Evolutionary conservation across 2,888 invertebrate genomes (phyloP).

Genomic region (Embidobia sp.): DNA sequence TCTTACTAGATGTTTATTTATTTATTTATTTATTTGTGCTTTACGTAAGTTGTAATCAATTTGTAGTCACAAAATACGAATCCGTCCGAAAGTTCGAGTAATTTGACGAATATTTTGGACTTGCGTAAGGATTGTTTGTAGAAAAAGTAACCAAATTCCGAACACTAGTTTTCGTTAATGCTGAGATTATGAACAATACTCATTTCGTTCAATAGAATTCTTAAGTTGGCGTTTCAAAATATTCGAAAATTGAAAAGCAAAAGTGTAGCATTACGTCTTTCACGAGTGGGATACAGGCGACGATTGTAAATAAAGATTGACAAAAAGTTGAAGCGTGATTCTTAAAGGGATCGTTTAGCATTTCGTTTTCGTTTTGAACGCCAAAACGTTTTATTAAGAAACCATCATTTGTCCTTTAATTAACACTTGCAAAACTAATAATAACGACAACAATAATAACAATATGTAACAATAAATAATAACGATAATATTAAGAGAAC

Average conservation of each 20-base stretch:
- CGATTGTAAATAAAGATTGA: conserved; percentile 53
- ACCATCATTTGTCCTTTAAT: no score
- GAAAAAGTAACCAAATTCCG: neutral
- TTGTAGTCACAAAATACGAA: conserved; percentile 23
- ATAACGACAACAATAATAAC: neutral
- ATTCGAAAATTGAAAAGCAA: conserved; percentile 45
- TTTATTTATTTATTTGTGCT: conserved; percentile 14
- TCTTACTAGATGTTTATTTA: neutral
- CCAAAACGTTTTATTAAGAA: no score
- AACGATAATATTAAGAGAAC: no score
- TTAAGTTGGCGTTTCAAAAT: conserved; percentile 27
- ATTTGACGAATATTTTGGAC: conserved; percentile 9
- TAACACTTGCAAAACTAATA: neutral
- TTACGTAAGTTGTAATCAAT: conserved; percentile 5
- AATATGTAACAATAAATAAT: no score
- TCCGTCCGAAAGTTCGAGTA: conserved; percentile 36
- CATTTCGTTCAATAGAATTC: neutral
- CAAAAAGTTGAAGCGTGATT: conserved; percentile 28
- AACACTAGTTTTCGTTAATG: neutral
- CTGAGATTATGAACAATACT: conserved; percentile 25
- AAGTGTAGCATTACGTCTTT: conserved; percentile 28
- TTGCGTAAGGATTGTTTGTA: neutral
- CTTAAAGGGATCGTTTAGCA: conserved; percentile 45
- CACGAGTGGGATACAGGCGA: conserved; percentile 10
- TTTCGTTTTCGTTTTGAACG: conserved; percentile 34